A percentile compares a stretch with the other conserved stretches of the same genome.
Evolutionary conservation across 2,888 invertebrate genomes (phyloP).

Genomic region (Harmothoe impar): DNA sequence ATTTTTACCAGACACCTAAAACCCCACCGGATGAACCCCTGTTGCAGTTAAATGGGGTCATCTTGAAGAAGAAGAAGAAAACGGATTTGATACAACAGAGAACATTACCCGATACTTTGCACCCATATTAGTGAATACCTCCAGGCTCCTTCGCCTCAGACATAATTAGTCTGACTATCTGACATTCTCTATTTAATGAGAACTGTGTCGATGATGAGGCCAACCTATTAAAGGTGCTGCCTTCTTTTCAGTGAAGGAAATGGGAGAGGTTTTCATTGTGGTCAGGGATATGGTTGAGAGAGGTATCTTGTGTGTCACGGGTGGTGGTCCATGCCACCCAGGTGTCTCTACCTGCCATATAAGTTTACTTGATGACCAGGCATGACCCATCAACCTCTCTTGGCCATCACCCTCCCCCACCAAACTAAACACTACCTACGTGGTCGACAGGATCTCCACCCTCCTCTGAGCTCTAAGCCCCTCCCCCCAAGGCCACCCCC

Average conservation of each 20-base stretch:
- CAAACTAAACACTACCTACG: not conserved
- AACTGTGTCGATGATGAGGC: not conserved
- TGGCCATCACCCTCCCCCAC: not conserved
- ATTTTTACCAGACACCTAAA: too few species aligned
- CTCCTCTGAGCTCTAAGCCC: not conserved
- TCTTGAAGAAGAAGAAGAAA: too few species aligned
- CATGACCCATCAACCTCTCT: not conserved
- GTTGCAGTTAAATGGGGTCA: too few species aligned
- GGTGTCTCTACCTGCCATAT: not conserved
- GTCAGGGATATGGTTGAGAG: not conserved
- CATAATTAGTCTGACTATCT: slow-evolving; percentile 8
- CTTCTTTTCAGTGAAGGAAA: not conserved
- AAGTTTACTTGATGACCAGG: not conserved
- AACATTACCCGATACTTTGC: too few species aligned
- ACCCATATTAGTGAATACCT: too few species aligned
- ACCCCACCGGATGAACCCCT: too few species aligned
- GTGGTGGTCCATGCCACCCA: slow-evolving; percentile 26
- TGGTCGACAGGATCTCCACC: not conserved
- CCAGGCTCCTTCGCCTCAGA: not conserved
- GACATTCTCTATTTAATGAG: not conserved
- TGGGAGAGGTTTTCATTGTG: not conserved
- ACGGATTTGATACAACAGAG: too few species aligned
- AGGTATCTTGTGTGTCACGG: not conserved
- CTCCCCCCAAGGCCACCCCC: not conserved
- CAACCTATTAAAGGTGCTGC: not conserved